Percentiles rank a stretch among this genome's conserved stretches.
phyloP scores from a whole-genome alignment of 2,888 invertebrate species.

The Archaeoteleia sp. region DNA sequence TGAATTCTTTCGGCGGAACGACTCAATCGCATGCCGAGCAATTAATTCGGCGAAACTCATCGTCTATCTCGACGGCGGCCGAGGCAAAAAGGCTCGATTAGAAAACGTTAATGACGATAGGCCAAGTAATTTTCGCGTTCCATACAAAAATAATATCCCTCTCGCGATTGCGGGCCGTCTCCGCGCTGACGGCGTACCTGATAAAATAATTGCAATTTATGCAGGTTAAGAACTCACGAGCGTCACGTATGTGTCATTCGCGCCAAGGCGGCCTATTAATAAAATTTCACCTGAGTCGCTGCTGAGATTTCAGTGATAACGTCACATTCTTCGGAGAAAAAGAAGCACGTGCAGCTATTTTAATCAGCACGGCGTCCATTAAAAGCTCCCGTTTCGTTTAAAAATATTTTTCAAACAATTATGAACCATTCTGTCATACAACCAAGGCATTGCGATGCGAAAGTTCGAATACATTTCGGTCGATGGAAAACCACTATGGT shows the following conservation, averaged over 20 bases:
- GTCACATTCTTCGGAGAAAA: conserved; percentile 24
- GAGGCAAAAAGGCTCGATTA: conserved; percentile 46
- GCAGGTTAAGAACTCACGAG: conserved; percentile 11
- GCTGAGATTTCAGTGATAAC: conserved; percentile 36
- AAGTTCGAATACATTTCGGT: too few species aligned
- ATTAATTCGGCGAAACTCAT: conserved; percentile 60
- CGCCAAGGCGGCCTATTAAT: conserved; percentile 26
- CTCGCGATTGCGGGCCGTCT: conserved; percentile 16
- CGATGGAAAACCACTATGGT: too few species aligned
- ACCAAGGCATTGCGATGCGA: too few species aligned
- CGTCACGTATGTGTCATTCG: conserved; percentile 39
- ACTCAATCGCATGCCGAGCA: conserved; percentile 58
- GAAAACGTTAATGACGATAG: conserved; percentile 45
- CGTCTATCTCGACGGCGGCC: conserved; percentile 51
- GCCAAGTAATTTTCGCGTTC: conserved; percentile 37
- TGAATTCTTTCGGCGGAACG: conserved; percentile 55
- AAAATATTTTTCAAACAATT: not conserved
- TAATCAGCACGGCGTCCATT: conserved; percentile 31
- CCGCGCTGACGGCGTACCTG: conserved; percentile 24
- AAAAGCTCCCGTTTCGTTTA: conserved; percentile 13
- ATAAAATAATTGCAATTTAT: conserved; percentile 39
- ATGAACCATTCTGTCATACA: too few species aligned
- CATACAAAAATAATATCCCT: conserved; percentile 31
- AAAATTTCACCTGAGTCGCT: conserved; percentile 24
- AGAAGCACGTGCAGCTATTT: conserved; percentile 35